phyloP scores from a whole-genome alignment of 2,888 invertebrate species.

The Timandra comae region DNA sequence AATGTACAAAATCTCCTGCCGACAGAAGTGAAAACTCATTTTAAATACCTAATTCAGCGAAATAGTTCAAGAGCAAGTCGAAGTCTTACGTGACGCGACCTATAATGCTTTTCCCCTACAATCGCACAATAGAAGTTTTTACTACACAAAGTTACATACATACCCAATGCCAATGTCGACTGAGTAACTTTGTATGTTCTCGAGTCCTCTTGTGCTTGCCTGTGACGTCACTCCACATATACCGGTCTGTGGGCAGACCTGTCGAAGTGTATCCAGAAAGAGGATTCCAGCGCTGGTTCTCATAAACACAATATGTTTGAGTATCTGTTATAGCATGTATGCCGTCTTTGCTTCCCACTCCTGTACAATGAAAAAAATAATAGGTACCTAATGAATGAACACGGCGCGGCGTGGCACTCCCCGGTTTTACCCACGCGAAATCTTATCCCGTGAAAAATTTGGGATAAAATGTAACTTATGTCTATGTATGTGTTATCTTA shows the following conservation, averaged over 20 bases:
- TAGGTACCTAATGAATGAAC: neutral
- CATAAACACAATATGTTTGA: slow-evolving; percentile 92
- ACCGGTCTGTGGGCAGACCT: slow-evolving; percentile 89
- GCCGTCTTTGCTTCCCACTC: slow-evolving; percentile 61
- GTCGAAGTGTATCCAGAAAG: slow-evolving; percentile 91
- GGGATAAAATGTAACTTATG: too few species aligned
- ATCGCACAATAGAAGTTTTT: too few species aligned
- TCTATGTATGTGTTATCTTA: too few species aligned
- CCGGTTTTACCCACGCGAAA: too few species aligned
- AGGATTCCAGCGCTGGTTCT: slow-evolving; percentile 97
- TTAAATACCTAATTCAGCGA: too few species aligned
- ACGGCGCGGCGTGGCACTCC: too few species aligned
- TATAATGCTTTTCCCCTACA: too few species aligned
- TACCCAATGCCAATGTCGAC: slow-evolving; percentile 94
- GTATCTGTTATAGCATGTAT: slow-evolving; percentile 87
- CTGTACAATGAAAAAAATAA: slow-evolving; percentile 30
- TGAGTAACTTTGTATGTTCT: slow-evolving; percentile 90
- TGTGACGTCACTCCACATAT: slow-evolving; percentile 94
- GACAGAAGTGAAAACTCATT: too few species aligned
- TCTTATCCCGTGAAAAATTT: too few species aligned
- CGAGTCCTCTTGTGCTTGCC: slow-evolving; percentile 89
- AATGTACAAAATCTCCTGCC: too few species aligned
- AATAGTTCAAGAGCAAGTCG: too few species aligned
- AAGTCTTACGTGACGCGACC: too few species aligned
- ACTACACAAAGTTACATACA: slow-evolving; percentile 3